These are phyloP conservation scores for Scolopax bukidnonensis DNA, from an alignment of 2,797 vertebrate genomes.

Conservation along the genomic window DNA sequence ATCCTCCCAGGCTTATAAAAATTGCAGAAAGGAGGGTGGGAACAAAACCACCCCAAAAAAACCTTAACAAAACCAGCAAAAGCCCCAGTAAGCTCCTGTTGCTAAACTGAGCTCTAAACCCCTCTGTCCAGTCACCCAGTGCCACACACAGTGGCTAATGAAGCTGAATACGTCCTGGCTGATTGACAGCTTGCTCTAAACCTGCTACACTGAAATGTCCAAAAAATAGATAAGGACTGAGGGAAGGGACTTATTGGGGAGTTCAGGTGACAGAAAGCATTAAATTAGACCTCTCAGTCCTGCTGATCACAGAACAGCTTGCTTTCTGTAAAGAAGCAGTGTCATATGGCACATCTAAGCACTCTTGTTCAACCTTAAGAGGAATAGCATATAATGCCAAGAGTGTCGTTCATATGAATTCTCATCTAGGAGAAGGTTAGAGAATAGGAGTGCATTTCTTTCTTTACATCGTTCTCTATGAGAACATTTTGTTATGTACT, in stretches of 20 bases:
- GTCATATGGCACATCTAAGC: background rate
- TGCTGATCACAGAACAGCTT: background rate
- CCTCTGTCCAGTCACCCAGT: background rate
- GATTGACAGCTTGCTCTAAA: background rate
- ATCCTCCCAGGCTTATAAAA: background rate
- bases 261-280: background rate
- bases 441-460: background rate
- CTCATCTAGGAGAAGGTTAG: background rate
- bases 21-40: rapidly evolving
- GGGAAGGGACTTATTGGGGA: background rate
- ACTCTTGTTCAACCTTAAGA: background rate
- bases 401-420: background rate
- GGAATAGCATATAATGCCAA: background rate
- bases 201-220: background rate
- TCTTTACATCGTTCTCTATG: background rate
- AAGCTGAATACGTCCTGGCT: rapidly evolving
- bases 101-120: background rate
- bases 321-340: background rate
- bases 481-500: background rate
- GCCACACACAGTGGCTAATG: rapidly evolving
- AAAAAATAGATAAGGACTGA: background rate
- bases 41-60: background rate
- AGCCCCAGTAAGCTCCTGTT: background rate
- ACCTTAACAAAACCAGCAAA: background rate
- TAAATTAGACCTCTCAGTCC: background rate